phyloP scores from a whole-genome alignment of 2,888 invertebrate genomes.

The Ischnura elegans region DNA sequence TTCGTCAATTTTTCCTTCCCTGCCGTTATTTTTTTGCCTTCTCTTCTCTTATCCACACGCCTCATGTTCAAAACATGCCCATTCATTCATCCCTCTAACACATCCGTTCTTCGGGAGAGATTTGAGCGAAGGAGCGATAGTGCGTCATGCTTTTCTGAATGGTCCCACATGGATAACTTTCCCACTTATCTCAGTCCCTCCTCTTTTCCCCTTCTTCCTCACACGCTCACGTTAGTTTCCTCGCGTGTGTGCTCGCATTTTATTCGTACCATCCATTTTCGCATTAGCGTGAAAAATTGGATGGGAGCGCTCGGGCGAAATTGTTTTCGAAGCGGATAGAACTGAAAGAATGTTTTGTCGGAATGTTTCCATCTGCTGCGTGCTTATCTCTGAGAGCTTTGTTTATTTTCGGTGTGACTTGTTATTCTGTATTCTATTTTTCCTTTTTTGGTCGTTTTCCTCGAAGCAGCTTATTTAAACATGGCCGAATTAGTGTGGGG shows the following conservation, averaged over 20 bases:
- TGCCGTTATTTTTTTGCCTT: background rate
- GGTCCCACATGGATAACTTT: background rate
- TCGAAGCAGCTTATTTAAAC: too few species aligned
- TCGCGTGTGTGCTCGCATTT: too few species aligned
- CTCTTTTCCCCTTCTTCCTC: background rate
- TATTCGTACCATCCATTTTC: too few species aligned
- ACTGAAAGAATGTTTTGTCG: background rate
- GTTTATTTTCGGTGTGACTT: background rate
- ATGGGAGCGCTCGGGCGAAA: background rate
- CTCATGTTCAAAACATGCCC: background rate
- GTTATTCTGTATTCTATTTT: background rate
- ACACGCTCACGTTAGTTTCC: background rate
- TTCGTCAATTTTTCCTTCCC: background rate
- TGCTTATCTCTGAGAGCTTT: background rate
- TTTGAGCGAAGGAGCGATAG: too few species aligned
- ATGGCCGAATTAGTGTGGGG: too few species aligned
- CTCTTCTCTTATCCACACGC: background rate
- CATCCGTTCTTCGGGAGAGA: too few species aligned
- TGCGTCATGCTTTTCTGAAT: too few species aligned
- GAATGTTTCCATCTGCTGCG: background rate
- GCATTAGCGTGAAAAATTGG: too few species aligned
- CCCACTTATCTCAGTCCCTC: background rate
- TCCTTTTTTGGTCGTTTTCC: background rate
- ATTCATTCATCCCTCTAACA: background rate
- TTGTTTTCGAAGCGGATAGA: background rate